Base-by-base conservation (phyloP, 1,140 invertebrate genomes). In the Orchesella cincta region DNA sequence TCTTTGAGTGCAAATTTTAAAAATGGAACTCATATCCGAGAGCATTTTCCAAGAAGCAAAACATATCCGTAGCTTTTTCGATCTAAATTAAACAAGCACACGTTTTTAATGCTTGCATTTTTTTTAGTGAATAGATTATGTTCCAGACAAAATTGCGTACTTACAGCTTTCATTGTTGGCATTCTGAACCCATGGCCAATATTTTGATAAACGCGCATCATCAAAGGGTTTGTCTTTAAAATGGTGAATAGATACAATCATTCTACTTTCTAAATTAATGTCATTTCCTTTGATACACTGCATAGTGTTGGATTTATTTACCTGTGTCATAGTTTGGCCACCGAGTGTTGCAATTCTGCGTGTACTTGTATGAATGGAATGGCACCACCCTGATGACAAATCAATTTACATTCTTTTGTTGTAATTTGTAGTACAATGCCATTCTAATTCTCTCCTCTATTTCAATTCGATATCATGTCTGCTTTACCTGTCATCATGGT, bases 131-230 rank as follows among this genome's bases (percentile, higher is more conserved):
- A 46, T 73, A 31, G 2, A 28, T n/a, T 23, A 16, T 57, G 23
- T 57, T 57, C 14, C n/a, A n/a, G n/a, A n/a, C n/a, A n/a, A n/a
- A n/a, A n/a, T n/a, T n/a, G n/a, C n/a, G n/a, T n/a, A 57, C 62
- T 31, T 12, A 67, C 62, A 8, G 26, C 62, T 67, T 67, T 67
- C 28, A 33, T 31, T 2, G 71, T 35, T 23, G 78, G 57, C 3
- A 98, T 99, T 31, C 96, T 96, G 81, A 90, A 89, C 57, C 97
- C 97, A 88, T 99, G 97, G 0, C 97, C 97, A 52, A 96, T 92
- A 86, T 97, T 96, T 20, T 93, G 95, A 83, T 98, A 97, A 73
- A 99, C 90, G 76, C 92, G 87, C 29, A 96, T 92, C 34, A 99
- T 83, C 70, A 99, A 84, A 0, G 97, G 97, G 83, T 95, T 96